These are phyloP conservation scores for Cynoglossus semilaevis DNA, from an alignment of 2,113 vertebrate genomes.

Conservation along the genomic window DNA sequence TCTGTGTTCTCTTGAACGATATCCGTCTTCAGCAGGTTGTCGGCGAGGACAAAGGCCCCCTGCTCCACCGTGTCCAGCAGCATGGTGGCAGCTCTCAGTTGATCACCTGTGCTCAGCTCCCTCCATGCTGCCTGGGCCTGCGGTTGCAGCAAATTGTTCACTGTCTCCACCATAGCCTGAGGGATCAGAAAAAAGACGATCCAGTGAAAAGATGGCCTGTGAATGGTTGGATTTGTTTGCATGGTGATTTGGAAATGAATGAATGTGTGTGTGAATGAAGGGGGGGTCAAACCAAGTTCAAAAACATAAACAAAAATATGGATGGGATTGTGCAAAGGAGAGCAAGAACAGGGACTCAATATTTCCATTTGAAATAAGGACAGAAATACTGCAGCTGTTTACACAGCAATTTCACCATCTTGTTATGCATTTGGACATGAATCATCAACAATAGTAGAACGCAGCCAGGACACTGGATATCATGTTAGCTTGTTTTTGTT, in stretches of 20 bases:
- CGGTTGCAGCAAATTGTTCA: conserved; percentile 95
- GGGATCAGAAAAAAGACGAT: conserved; percentile 10
- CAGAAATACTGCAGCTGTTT: conserved; percentile 1
- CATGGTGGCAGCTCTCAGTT: conserved; percentile 92
- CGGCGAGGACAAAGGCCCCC: conserved; percentile 94
- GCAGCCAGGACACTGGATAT: conserved; percentile 7
- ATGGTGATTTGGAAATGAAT: conserved; percentile 25
- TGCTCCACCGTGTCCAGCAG: conserved; percentile 96
- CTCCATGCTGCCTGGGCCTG: conserved; percentile 89
- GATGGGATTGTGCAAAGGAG: conserved; percentile 14
- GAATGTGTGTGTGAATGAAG: conserved; percentile 29
- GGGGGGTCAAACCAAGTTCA: conserved; percentile 14
- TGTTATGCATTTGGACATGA: conserved; percentile 13
- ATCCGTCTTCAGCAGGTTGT: conserved; percentile 98
- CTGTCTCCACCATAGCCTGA: conserved; percentile 98
- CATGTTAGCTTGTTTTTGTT: conserved; percentile 25
- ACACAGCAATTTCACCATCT: conserved; percentile 11
- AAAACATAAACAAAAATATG: no score
- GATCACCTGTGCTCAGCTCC: conserved; percentile 86
- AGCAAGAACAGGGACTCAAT: background rate
- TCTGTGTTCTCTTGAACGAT: conserved; percentile 95
- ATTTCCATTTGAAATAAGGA: background rate
- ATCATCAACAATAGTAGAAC: conserved; percentile 8
- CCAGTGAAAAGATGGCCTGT: conserved; percentile 6
- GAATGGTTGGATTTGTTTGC: conserved; percentile 23